Percentiles rank a stretch among this genome's conserved stretches.
These are phyloP conservation scores for Phenacoccus solenopsis DNA, from an alignment of 1,140 invertebrate species.

Conservation along the genomic window DNA sequence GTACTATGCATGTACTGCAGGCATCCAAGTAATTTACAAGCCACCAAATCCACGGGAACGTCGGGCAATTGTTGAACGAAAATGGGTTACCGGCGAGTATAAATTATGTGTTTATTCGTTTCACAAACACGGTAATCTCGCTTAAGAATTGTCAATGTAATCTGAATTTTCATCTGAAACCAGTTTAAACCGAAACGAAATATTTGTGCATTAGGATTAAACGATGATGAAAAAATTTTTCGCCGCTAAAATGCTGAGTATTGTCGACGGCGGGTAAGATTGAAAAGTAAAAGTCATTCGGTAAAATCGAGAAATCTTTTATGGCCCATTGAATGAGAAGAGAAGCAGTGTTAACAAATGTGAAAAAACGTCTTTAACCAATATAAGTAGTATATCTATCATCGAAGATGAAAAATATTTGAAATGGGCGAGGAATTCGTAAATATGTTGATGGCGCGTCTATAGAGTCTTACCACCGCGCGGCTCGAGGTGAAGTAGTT, in stretches of 20 bases:
- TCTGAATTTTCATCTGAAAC: not conserved
- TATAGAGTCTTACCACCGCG: not conserved
- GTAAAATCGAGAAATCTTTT: slow-evolving; percentile 11
- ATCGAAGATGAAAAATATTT: slow-evolving; percentile 4
- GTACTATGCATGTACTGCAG: too few species aligned
- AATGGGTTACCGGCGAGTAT: too few species aligned
- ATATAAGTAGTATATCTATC: slow-evolving; percentile 14
- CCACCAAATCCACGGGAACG: too few species aligned
- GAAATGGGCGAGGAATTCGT: slow-evolving; percentile 2
- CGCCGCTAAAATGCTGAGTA: not conserved
- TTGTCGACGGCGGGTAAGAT: not conserved
- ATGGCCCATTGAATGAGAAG: not conserved
- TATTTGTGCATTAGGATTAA: not conserved
- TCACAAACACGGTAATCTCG: not conserved
- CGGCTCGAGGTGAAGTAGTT: not conserved
- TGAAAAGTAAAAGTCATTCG: slow-evolving; percentile 7
- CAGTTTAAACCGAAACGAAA: not conserved
- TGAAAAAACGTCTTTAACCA: not conserved
- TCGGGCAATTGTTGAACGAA: too few species aligned
- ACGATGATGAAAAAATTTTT: not conserved
- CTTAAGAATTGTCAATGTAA: not conserved
- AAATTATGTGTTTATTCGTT: too few species aligned
- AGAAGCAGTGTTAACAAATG: not conserved
- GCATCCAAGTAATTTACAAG: too few species aligned
- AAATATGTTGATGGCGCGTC: not conserved